Evolutionary conservation across 2,113 vertebrate genomes (phyloP).

Genomic region (Etia nguti): DNA sequence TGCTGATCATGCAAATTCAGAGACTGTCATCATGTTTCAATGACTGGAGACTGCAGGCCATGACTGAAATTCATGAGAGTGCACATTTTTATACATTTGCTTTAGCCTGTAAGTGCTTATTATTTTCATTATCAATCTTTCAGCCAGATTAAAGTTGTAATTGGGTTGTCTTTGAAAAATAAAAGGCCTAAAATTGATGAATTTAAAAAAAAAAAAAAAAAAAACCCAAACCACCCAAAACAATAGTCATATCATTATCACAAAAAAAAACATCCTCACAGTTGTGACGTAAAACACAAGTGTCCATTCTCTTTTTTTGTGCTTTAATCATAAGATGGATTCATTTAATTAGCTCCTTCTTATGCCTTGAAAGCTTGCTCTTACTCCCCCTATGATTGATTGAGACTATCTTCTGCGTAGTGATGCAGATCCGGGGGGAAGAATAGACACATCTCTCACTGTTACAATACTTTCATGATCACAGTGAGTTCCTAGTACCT

Average conservation of each 20-base stretch:
- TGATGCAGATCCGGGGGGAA: not conserved
- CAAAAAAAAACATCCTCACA: not conserved
- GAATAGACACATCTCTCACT: not conserved
- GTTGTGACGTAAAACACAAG: not conserved
- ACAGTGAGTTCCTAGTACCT: not conserved
- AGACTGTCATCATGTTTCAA: not conserved
- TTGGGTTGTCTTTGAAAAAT: not conserved
- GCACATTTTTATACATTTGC: not conserved
- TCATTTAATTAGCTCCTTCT: constrained; percentile 3
- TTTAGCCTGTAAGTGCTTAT: not conserved
- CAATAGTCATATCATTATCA: not conserved
- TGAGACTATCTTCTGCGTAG: not conserved
- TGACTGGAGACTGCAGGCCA: not conserved
- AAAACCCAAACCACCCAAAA: no score
- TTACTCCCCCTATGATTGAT: constrained; percentile 1
- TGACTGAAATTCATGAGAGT: not conserved
- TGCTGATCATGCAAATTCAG: not conserved
- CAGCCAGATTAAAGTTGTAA: not conserved
- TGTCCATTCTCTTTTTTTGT: not conserved
- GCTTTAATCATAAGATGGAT: constrained; percentile 1
- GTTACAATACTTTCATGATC: not conserved
- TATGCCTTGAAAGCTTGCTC: not conserved
- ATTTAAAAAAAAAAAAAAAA: not conserved
- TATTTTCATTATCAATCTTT: not conserved
- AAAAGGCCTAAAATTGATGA: not conserved